A percentile compares a stretch with the other conserved stretches of the same genome.
phyloP scores from a whole-genome alignment of 1,140 invertebrate genomes.

The Drosophila kohkoa region DNA sequence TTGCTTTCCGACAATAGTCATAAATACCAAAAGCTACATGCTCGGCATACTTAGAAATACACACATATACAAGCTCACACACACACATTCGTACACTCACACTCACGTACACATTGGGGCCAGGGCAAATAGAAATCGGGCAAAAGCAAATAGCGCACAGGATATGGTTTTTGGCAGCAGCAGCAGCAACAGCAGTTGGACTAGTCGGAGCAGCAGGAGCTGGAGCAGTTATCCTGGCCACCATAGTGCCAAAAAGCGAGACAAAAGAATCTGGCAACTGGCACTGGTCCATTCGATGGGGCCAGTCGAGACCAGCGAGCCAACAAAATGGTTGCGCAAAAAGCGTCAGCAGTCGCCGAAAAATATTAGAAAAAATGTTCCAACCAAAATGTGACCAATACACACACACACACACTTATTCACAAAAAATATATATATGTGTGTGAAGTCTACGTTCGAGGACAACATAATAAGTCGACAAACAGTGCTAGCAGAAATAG shows the following conservation, averaged over 20 bases:
- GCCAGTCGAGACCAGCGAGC: slow-evolving; percentile 35
- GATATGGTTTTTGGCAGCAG: slow-evolving; percentile 79
- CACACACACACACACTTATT: slow-evolving; percentile 29
- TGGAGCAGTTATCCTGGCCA: slow-evolving; percentile 23
- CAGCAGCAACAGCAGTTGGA: slow-evolving; percentile 50
- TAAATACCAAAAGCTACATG: slow-evolving; percentile 85
- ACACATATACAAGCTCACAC: slow-evolving; percentile 44
- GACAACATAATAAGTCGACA: neutral
- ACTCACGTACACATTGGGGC: slow-evolving; percentile 37
- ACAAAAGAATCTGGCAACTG: slow-evolving; percentile 56
- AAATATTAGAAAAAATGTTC: slow-evolving; percentile 72
- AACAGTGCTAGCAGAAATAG: neutral
- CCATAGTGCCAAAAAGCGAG: slow-evolving; percentile 68
- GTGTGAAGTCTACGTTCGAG: neutral
- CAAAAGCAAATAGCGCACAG: slow-evolving; percentile 79
- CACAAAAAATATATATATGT: neutral
- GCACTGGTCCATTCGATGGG: slow-evolving; percentile 49
- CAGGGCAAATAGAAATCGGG: slow-evolving; percentile 81
- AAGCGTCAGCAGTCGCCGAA: slow-evolving; percentile 76
- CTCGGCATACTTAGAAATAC: slow-evolving; percentile 84
- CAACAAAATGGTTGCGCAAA: slow-evolving; percentile 81
- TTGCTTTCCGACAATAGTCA: slow-evolving; percentile 85
- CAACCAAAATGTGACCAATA: slow-evolving; percentile 35
- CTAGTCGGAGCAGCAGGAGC: slow-evolving; percentile 35
- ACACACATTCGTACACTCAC: neutral